Percentiles rank a stretch among this genome's conserved stretches.
Evolutionary conservation across 1,140 invertebrate genomes (phyloP).

Genomic region (Drosophila rufa): DNA sequence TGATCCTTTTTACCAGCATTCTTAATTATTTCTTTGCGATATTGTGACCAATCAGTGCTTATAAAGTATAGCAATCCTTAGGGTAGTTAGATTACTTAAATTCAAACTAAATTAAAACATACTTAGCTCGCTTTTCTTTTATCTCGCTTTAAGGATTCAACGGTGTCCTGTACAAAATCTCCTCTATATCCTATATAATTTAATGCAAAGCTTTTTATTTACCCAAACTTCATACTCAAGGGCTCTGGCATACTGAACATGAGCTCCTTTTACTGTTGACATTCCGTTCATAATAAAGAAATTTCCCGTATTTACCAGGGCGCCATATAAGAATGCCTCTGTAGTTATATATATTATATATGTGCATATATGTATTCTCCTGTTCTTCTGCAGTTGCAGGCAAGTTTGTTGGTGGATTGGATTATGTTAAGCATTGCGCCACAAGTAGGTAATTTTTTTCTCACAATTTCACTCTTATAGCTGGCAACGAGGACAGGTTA

Average conservation of each 20-base stretch:
- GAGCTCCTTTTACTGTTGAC: conserved; percentile 33
- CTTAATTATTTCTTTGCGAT: neutral
- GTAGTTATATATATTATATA: neutral
- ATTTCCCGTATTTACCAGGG: conserved; percentile 32
- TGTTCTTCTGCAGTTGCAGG: conserved; percentile 8
- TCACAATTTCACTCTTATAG: conserved; percentile 21
- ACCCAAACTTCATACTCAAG: neutral
- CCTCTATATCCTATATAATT: neutral
- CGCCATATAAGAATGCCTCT: conserved; percentile 1
- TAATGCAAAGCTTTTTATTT: neutral
- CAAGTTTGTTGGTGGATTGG: conserved; percentile 47
- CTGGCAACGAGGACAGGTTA: conserved; percentile 5
- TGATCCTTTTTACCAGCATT: too few species aligned
- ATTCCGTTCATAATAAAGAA: conserved; percentile 54
- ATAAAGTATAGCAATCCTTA: neutral
- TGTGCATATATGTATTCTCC: neutral
- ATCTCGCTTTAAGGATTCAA: neutral
- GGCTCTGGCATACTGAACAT: neutral
- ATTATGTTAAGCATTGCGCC: conserved; percentile 57
- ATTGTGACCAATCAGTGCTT: neutral
- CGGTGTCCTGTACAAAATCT: neutral
- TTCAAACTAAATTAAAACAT: neutral
- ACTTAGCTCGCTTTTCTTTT: neutral
- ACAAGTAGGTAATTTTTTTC: conserved; percentile 50
- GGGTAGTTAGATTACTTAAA: neutral